Conservation (phyloP, 2,113 vertebrate genomes). For the Gasterosteus aculeatus region DNA sequence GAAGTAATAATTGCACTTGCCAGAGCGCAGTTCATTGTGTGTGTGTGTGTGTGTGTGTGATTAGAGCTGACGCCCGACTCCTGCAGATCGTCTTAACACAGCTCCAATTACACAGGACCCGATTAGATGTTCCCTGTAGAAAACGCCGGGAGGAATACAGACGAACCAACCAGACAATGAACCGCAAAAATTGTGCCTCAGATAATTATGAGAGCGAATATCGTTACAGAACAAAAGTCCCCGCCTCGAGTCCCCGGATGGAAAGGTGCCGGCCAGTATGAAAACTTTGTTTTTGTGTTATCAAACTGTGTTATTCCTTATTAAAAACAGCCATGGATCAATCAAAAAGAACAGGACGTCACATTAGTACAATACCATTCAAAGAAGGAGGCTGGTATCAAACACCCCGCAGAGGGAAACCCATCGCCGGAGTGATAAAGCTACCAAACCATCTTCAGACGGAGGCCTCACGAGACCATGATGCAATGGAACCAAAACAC, state of each 20-base stretch:
- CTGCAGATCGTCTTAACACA: conserved; percentile 60
- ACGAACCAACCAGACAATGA: conserved; percentile 34
- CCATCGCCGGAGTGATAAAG: conserved; percentile 37
- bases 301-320: neutral
- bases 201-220: conserved; percentile 22
- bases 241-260: conserved; percentile 1
- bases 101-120: conserved; percentile 62
- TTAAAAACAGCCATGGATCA: neutral
- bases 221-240: conserved; percentile 5
- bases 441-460: conserved; percentile 14
- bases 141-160: conserved; percentile 37
- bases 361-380: neutral
- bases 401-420: conserved; percentile 29
- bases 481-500: conserved; percentile 36
- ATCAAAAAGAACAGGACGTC: neutral
- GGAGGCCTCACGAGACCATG: conserved; percentile 28
- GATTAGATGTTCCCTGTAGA: conserved; percentile 56
- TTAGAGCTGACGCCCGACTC: conserved; percentile 45
- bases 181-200: neutral
- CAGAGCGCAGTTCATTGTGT: conserved; percentile 35
- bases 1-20: conserved; percentile 59
- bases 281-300: neutral
- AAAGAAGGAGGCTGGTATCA: neutral
- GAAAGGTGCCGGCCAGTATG: neutral
- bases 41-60: conserved; percentile 35